phyloP scores from a whole-genome alignment of 2,113 vertebrate species.

The Cottus gobio region DNA sequence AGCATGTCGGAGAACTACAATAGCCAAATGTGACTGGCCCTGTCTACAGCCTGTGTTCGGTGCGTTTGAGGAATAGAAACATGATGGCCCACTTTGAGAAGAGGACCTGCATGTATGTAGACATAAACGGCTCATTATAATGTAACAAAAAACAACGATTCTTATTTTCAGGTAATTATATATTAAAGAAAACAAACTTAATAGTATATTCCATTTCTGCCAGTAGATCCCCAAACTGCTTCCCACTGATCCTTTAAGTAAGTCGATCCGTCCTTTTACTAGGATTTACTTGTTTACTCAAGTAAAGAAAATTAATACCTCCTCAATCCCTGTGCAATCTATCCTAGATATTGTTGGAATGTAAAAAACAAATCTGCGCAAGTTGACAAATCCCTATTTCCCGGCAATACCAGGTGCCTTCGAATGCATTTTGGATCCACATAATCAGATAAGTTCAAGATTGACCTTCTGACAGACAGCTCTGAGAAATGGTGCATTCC shows the following conservation, averaged over 20 bases:
- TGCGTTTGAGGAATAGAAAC: neutral
- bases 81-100: neutral
- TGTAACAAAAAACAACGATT: neutral
- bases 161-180: neutral
- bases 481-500: slow-evolving; percentile 50
- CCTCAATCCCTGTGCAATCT: neutral
- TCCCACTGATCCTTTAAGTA: neutral
- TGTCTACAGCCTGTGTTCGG: neutral
- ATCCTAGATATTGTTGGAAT: neutral
- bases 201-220: neutral
- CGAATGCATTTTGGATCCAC: neutral
- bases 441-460: slow-evolving; percentile 10
- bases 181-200: neutral
- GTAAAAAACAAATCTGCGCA: neutral
- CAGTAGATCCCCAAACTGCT: too few relatives aligned
- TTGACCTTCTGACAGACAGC: slow-evolving; percentile 30
- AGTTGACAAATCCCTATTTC: neutral
- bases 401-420: neutral
- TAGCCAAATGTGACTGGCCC: neutral
- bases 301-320: neutral
- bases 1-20: too few relatives aligned
- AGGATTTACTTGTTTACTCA: neutral
- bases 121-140: neutral
- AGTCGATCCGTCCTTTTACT: neutral
- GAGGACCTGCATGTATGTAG: neutral